Percentiles rank a stretch among this genome's conserved stretches.
Conservation (phyloP, 2,888 invertebrate species). For the Timandra comae region DNA sequence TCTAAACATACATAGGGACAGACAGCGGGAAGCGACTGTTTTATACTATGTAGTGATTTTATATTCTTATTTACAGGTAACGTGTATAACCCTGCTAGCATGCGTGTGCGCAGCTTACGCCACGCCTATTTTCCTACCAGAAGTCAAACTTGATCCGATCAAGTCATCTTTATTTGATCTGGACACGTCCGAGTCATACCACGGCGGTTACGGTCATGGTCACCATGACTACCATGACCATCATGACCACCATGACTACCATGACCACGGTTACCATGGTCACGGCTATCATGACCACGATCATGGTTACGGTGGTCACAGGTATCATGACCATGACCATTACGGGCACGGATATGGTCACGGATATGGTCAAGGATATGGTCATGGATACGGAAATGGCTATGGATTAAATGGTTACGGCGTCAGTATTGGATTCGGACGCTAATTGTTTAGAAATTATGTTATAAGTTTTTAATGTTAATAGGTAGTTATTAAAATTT, state of each 20-base stretch:
- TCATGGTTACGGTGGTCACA: conserved; percentile 2
- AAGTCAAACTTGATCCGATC: conserved; percentile 1
- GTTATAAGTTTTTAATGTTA: too few relatives aligned
- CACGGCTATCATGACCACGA: conserved; percentile 6
- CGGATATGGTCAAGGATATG: conserved; percentile 6
- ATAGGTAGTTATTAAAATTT: too few relatives aligned
- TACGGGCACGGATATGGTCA: conserved; percentile 3
- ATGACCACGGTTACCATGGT: conserved; percentile 5
- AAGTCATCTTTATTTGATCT: conserved; percentile 19
- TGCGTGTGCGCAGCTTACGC: conserved; percentile 41
- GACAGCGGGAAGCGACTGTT: conserved; percentile 3
- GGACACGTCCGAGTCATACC: conserved; percentile 25
- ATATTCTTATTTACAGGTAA: conserved; percentile 31
- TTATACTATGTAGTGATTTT: background rate
- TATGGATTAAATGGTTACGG: conserved; percentile 19
- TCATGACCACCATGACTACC: conserved; percentile 2
- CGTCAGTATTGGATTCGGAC: too few relatives aligned
- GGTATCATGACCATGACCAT: background rate
- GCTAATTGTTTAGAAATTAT: too few relatives aligned
- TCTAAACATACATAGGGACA: background rate
- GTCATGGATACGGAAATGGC: conserved; percentile 10
- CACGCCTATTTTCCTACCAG: conserved; percentile 31
- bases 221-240: conserved; percentile 3
- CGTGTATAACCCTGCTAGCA: conserved; percentile 34
- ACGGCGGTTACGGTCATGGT: conserved; percentile 4